Conservation (phyloP, 2,888 invertebrate species). For the Caenorhabditis doughertyi region DNA sequence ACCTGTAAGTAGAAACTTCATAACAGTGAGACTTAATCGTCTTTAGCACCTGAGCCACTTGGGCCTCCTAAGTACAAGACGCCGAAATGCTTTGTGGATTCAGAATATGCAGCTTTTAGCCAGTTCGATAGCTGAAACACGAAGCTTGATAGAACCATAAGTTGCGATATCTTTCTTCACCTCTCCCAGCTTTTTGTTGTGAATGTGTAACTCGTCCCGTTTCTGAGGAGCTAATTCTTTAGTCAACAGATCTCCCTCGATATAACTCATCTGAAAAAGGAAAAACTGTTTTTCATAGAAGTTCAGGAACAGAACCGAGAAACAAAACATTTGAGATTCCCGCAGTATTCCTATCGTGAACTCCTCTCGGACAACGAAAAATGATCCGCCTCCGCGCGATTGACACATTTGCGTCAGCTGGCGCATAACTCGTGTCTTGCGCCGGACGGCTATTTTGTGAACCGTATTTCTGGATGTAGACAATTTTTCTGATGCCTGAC, state of each 20-base stretch:
- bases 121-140: constrained; percentile 27
- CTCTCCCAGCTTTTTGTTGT: constrained; percentile 50
- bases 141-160: not conserved
- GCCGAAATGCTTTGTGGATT: not conserved
- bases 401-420: constrained; percentile 26
- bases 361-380: constrained; percentile 24
- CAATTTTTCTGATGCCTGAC: constrained; percentile 3
- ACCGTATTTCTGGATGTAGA: constrained; percentile 3
- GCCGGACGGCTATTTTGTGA: constrained; percentile 45
- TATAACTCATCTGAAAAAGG: not conserved
- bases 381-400: not conserved
- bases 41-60: constrained; percentile 41
- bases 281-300: no score
- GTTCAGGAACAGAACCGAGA: not conserved
- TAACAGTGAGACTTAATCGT: not conserved
- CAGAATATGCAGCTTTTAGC: constrained; percentile 14
- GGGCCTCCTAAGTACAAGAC: constrained; percentile 54
- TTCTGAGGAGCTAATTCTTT: constrained; percentile 28
- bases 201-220: constrained; percentile 36
- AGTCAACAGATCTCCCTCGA: constrained; percentile 20
- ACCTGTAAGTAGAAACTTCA: constrained; percentile 15
- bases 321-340: constrained; percentile 4
- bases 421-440: constrained; percentile 24
- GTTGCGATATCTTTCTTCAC: not conserved
- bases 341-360: constrained; percentile 11